Base-by-base conservation (phyloP, 2,888 invertebrate genomes). In the Octonoba sinensis region DNA sequence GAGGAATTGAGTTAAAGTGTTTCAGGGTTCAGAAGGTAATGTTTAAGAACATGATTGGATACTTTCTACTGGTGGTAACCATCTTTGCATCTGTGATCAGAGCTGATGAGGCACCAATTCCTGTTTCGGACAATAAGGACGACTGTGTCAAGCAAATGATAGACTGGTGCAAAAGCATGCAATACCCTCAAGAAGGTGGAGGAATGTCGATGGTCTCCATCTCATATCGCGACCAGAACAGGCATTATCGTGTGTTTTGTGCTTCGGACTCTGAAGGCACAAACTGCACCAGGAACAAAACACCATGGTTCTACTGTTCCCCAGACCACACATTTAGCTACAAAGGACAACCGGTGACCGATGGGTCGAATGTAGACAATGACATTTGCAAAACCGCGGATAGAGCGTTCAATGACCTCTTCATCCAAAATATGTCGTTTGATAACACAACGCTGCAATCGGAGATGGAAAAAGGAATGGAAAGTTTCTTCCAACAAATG, bases 281-380 rank as follows among this genome's bases (percentile, higher is more conserved):
- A 2, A 71, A 82, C 75, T 82, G 82, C 49, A 82, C 75, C 51
- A 75, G 64, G 27, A 75, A 82, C 46, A 60, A 27, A 49, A 16
- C n/a, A 16, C 57, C 70, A 1, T 82, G 82, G 82, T 67, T 82
- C 22, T 13, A 24, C 22, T 82, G 82, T 18, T 49, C 64, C 13
- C 65, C 44, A 1, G 71, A 75, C 3, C 24, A 70, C 24, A 18
- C 62, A 3, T 24, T 82, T 3, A 36, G 27, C 18, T 82, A 82
- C 75, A 70, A 82, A 16, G 82, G 75, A 4, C 18, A 69, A 0
- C 15, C 36, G 16, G 13, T 75, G 15, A 64, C 51, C 12, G 66
- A 54, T 24, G 46, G 15, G 1, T 59, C 62, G 1, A 64, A 20
- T 6, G 57, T 70, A 1, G 79, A 73, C n/a, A 70, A 81, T 8